A percentile compares a stretch with the other conserved stretches of the same genome.
Conservation (phyloP, 2,888 invertebrate species). For the Hecatera dysodea region DNA sequence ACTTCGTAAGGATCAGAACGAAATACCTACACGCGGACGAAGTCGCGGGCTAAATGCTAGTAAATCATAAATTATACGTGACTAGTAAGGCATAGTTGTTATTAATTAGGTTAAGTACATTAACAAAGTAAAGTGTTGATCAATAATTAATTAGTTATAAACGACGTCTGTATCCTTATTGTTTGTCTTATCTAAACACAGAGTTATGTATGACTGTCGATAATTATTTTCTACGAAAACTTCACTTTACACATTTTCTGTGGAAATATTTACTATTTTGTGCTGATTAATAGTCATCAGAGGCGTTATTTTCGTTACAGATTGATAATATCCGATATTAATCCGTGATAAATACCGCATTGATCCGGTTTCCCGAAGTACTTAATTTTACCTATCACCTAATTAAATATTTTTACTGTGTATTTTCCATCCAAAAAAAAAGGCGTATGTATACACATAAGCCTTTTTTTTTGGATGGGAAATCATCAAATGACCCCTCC, state of each 20-base stretch:
- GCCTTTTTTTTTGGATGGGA: too few species aligned
- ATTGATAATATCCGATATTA: not conserved
- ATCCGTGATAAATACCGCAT: not conserved
- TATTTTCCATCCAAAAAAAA: too few species aligned
- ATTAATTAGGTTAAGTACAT: conserved; percentile 11
- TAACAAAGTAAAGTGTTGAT: not conserved
- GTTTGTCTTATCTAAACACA: conserved; percentile 27
- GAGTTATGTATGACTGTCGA: not conserved
- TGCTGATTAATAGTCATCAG: not conserved
- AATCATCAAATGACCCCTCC: too few species aligned
- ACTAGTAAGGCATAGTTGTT: not conserved
- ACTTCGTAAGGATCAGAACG: too few species aligned
- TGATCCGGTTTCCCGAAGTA: not conserved
- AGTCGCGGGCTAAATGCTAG: too few species aligned
- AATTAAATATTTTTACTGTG: not conserved
- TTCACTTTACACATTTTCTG: conserved; percentile 4
- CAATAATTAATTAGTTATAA: conserved; percentile 9
- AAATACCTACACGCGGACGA: too few species aligned
- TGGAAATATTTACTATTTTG: conserved; percentile 10
- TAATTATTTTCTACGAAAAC: conserved; percentile 24
- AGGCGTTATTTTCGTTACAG: too few species aligned
- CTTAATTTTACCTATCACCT: not conserved
- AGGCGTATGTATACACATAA: too few species aligned
- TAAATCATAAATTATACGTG: conserved; percentile 13
- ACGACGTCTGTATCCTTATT: conserved; percentile 10